Percentiles rank a stretch among this genome's conserved stretches.
Evolutionary conservation across 2,113 vertebrate genomes (phyloP).

Genomic region (Rhea americana): DNA sequence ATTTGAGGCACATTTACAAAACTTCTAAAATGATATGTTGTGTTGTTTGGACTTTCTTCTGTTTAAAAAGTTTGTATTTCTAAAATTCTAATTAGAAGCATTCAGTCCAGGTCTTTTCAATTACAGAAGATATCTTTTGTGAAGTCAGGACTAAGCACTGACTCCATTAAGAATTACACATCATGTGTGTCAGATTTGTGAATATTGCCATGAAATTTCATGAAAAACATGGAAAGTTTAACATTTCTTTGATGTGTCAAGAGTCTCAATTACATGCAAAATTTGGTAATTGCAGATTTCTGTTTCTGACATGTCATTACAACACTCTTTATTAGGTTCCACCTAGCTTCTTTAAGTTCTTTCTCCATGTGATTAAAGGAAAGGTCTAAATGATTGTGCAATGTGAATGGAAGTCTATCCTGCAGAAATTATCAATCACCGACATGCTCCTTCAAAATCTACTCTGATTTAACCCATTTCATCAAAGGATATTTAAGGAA

Average conservation of each 20-base stretch:
- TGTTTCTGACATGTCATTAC: neutral
- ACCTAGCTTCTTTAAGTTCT: neutral
- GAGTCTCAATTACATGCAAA: neutral
- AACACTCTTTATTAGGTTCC: neutral
- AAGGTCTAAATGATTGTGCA: neutral
- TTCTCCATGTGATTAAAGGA: neutral
- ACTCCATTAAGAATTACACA: constrained; percentile 49
- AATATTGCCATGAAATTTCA: constrained; percentile 48
- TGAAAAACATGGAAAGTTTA: neutral
- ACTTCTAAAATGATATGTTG: neutral
- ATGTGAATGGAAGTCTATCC: neutral
- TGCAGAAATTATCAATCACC: neutral
- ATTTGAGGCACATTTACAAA: neutral
- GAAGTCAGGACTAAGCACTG: constrained; percentile 31
- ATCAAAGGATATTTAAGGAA: neutral
- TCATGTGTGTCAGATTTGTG: constrained; percentile 41
- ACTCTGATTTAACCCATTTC: neutral
- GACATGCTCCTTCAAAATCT: neutral
- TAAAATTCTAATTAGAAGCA: neutral
- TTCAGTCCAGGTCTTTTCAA: constrained; percentile 18
- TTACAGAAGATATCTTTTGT: constrained; percentile 46
- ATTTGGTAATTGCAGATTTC: constrained; percentile 11
- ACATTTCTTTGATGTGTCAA: neutral
- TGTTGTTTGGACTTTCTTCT: neutral
- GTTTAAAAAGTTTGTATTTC: neutral